phyloP scores from a whole-genome alignment of 1,140 invertebrate genomes.

The Drosophila kanapiae region DNA sequence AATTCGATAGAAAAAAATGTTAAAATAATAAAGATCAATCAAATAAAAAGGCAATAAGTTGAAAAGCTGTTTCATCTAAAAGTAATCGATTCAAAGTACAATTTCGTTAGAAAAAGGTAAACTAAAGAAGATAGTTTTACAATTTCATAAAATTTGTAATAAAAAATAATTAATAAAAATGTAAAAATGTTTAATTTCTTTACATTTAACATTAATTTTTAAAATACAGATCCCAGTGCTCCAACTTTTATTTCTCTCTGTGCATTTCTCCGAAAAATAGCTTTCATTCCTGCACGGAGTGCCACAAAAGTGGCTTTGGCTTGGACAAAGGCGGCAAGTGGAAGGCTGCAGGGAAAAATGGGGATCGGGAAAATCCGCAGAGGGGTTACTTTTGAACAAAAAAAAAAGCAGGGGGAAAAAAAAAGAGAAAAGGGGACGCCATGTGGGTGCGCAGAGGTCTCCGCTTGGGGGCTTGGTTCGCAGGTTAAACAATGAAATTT shows the following conservation, averaged over 20 bases:
- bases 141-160: no score
- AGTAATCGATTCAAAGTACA: no score
- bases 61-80: no score
- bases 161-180: no score
- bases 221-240: not conserved
- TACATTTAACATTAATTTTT: no score
- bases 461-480: slow-evolving; percentile 44
- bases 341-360: slow-evolving; percentile 11
- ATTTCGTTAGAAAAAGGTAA: no score
- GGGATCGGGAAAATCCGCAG: slow-evolving; percentile 13
- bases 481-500: slow-evolving; percentile 82
- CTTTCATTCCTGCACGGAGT: slow-evolving; percentile 25
- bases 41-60: no score
- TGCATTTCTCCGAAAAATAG: slow-evolving; percentile 4
- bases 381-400: slow-evolving; percentile 19
- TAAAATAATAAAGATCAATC: no score
- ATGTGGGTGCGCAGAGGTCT: slow-evolving; percentile 8
- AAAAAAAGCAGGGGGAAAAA: not conserved
- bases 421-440: not conserved
- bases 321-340: slow-evolving; percentile 32
- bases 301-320: slow-evolving; percentile 54
- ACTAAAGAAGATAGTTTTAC: no score
- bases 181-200: no score
- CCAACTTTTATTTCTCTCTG: not conserved
- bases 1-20: not conserved